Evolutionary conservation across 2,888 invertebrate species (phyloP).

Genomic region (Mesorhabditis spiculigera): DNA sequence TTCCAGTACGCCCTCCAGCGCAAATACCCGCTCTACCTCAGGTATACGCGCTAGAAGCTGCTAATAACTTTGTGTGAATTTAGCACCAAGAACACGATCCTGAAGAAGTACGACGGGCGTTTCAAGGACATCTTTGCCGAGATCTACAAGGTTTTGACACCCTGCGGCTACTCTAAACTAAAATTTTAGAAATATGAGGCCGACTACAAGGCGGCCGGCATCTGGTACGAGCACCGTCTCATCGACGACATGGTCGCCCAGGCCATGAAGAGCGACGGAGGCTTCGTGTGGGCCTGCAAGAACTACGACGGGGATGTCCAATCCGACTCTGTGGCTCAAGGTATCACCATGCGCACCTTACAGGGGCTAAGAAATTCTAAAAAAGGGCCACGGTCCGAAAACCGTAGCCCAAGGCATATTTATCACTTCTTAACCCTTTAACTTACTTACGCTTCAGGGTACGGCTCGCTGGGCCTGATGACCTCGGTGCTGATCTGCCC

Average conservation of each 20-base stretch:
- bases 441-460: constrained; percentile 58
- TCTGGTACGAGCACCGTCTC: constrained; percentile 96
- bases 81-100: constrained; percentile 85
- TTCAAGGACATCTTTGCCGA: constrained; percentile 90
- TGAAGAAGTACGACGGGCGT: constrained; percentile 81
- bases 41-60: neutral
- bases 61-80: constrained; percentile 65
- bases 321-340: constrained; percentile 95
- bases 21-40: constrained; percentile 68
- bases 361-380: no score
- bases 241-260: constrained; percentile 99
- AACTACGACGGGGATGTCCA: constrained; percentile 99
- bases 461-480: constrained; percentile 90
- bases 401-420: no score
- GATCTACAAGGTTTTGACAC: constrained; percentile 65
- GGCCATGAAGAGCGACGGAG: constrained; percentile 78
- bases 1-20: constrained; percentile 83
- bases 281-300: constrained; percentile 99
- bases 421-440: no score
- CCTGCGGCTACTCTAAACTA: neutral
- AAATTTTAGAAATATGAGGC: constrained; percentile 71
- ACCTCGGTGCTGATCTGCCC: constrained; percentile 93
- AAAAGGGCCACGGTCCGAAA: no score
- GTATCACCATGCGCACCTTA: constrained; percentile 58
- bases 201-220: constrained; percentile 77